Base-by-base conservation (phyloP, 2,888 invertebrate species). In the Dryobota labecula region DNA sequence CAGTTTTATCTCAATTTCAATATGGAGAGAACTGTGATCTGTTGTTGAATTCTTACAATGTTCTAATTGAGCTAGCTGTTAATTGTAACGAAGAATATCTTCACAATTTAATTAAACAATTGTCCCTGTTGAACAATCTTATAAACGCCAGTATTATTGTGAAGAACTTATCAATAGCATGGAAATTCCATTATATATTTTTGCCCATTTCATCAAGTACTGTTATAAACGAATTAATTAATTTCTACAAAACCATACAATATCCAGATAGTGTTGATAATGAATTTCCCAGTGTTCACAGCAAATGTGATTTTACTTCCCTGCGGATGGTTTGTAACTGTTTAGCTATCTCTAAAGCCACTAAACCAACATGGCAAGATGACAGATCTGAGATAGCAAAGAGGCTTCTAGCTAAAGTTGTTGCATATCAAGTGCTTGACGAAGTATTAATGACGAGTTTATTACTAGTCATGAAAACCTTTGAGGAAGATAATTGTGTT, bases 161-260 rank as follows among this genome's bases (percentile, higher is more conserved):
- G 33, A 95, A 94, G 81, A 94, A 95, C 82, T 86, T 95, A 63
- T 91, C 95, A 47, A 87, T 93, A 20, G 92, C 90, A 60, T 96
- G 95, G 95, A 96, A 95, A 82, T 96, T 94, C 77, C 93, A 95
- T 76, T 96, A 96, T 67, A 90, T 96, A 83, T 95, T 91, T 88
- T 88, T 96, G 74, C 93, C 95, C 1, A 93, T 95, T 89, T 92
- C 94, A 2, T 93, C 94, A 63, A 89, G 90, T 64, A 90, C 89
- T 54, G 91, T 92, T 56, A 87, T 93, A 65, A 94, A 95, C 83
- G 92, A 93, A 80, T 90, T 94, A 73, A 93, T 95, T 63, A 84
- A 90, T 73, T 92, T 91, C 67, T 92, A 92, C 76, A 85, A 84
- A 81, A 67, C 24, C 18, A 78, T 78, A 61, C 70, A 84, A 43